These are phyloP conservation scores for Shargacucullia verbasci DNA, from an alignment of 2,888 invertebrate species.

Conservation along the genomic window DNA sequence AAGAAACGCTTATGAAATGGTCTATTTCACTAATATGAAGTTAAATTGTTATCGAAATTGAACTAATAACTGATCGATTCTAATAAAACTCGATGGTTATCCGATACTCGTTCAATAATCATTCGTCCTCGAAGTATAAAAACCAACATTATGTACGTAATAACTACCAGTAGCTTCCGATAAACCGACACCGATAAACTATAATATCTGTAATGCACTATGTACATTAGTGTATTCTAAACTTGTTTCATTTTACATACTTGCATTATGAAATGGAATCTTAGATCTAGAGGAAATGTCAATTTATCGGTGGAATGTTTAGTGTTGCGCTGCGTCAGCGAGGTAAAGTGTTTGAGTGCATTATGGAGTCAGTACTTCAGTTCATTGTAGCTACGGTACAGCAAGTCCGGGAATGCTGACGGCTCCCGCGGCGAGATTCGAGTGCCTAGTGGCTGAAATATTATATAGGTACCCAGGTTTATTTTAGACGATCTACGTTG, in stretches of 20 bases:
- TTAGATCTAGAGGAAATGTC: slow-evolving; percentile 37
- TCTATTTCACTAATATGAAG: slow-evolving; percentile 11
- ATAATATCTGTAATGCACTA: slow-evolving; percentile 35
- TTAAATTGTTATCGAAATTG: slow-evolving; percentile 28
- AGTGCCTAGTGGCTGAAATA: slow-evolving; percentile 76
- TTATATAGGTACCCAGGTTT: slow-evolving; percentile 77
- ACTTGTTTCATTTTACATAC: slow-evolving; percentile 11
- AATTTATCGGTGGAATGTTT: slow-evolving; percentile 36
- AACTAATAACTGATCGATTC: slow-evolving; percentile 38
- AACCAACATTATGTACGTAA: slow-evolving; percentile 57
- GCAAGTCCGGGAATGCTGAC: slow-evolving; percentile 63
- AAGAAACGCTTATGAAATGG: slow-evolving; percentile 11
- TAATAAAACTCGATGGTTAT: slow-evolving; percentile 49
- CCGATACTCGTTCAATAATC: slow-evolving; percentile 55
- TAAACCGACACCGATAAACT: slow-evolving; percentile 62
- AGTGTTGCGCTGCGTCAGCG: slow-evolving; percentile 34
- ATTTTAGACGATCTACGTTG: slow-evolving; percentile 82
- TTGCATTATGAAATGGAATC: slow-evolving; percentile 4
- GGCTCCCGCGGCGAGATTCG: slow-evolving; percentile 60
- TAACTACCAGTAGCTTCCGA: slow-evolving; percentile 59
- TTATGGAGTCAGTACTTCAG: slow-evolving; percentile 47
- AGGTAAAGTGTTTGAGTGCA: slow-evolving; percentile 43
- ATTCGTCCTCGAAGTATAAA: slow-evolving; percentile 67
- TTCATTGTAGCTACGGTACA: slow-evolving; percentile 25
- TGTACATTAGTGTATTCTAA: slow-evolving; percentile 25